phyloP scores from a whole-genome alignment of 2,888 invertebrate genomes.

The Lithophane socia region DNA sequence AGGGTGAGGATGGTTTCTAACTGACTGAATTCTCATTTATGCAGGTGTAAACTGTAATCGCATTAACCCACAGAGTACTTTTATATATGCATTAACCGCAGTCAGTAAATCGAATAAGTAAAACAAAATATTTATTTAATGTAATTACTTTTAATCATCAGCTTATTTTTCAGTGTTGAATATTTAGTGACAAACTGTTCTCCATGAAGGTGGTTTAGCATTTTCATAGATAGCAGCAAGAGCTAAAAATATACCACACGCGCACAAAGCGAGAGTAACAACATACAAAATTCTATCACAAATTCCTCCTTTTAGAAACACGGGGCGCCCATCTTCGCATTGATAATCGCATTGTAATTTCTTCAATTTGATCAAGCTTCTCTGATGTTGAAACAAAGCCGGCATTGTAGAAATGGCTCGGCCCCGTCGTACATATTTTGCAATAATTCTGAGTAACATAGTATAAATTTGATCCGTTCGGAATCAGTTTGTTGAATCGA shows the following conservation, averaged over 20 bases:
- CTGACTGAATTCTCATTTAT: too few relatives aligned
- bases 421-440: slow-evolving; percentile 46
- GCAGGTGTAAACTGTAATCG: too few relatives aligned
- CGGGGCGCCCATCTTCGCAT: slow-evolving; percentile 71
- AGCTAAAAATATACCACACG: slow-evolving; percentile 7
- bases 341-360: slow-evolving; percentile 73
- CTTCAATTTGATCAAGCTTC: slow-evolving; percentile 60
- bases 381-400: slow-evolving; percentile 25
- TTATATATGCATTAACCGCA: too few relatives aligned
- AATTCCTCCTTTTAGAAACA: slow-evolving; percentile 71
- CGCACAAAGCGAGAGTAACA: slow-evolving; percentile 50
- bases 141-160: not conserved
- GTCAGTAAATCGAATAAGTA: not conserved
- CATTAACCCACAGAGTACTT: too few relatives aligned
- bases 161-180: not conserved
- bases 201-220: slow-evolving; percentile 75
- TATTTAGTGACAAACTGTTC: slow-evolving; percentile 31
- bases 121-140: slow-evolving; percentile 2
- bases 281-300: slow-evolving; percentile 70
- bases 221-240: slow-evolving; percentile 66
- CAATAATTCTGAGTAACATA: slow-evolving; percentile 35
- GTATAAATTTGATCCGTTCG: slow-evolving; percentile 44
- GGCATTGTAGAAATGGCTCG: slow-evolving; percentile 59
- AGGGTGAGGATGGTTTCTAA: too few relatives aligned
- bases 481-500: slow-evolving; percentile 31